These are phyloP conservation scores for Spondyliosoma cantharus DNA, from an alignment of 2,797 vertebrate genomes.

Conservation along the genomic window DNA sequence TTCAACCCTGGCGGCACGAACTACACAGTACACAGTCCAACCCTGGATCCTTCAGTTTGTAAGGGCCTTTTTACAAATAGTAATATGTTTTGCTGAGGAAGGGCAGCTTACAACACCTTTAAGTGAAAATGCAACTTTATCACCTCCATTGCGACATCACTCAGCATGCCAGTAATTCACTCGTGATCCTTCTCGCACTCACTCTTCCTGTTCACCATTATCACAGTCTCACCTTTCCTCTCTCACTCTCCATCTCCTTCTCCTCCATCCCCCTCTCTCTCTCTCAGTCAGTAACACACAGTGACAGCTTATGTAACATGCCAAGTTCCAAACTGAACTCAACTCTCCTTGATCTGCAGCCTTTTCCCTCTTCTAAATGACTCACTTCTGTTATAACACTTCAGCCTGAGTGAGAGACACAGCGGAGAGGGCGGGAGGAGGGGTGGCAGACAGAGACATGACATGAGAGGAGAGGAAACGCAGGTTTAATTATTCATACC, in stretches of 20 bases:
- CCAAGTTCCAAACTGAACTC: constrained; percentile 80
- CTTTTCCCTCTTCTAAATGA: constrained; percentile 83
- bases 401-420: constrained; percentile 79
- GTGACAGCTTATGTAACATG: constrained; percentile 83
- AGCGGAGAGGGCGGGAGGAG: constrained; percentile 61
- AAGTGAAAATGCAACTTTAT: constrained; percentile 52
- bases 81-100: constrained; percentile 6
- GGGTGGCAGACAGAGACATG: constrained; percentile 76
- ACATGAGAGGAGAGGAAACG: constrained; percentile 79
- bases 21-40: neutral
- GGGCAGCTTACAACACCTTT: constrained; percentile 14
- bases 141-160: constrained; percentile 44
- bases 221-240: constrained; percentile 68
- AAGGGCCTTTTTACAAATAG: constrained; percentile 21
- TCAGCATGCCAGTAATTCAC: constrained; percentile 38
- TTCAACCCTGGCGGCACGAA: neutral
- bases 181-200: constrained; percentile 39
- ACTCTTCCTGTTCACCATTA: constrained; percentile 53
- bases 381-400: constrained; percentile 85
- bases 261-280: constrained; percentile 27
- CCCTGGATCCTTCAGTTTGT: constrained; percentile 1
- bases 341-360: constrained; percentile 81
- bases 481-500: constrained; percentile 85
- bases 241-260: constrained; percentile 27
- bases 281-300: constrained; percentile 77